Evolutionary conservation across 2,797 vertebrate genomes (phyloP).

Genomic region (Pteronotus mesoamericanus): DNA sequence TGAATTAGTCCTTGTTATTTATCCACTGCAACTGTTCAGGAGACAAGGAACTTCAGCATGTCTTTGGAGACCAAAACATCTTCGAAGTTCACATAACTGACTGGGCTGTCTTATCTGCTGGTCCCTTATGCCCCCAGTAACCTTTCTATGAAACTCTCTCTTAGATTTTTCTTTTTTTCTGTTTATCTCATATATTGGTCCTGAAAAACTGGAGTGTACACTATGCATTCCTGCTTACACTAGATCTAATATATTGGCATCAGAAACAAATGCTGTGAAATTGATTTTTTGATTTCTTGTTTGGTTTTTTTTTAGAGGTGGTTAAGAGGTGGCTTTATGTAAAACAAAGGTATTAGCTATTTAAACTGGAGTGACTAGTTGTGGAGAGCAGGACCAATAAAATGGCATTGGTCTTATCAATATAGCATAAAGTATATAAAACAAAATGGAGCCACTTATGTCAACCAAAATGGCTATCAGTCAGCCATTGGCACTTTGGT

Average conservation of each 20-base stretch:
- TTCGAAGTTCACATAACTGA: background rate
- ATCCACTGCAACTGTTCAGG: background rate
- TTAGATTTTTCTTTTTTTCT: background rate
- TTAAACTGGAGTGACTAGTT: background rate
- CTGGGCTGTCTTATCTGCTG: background rate
- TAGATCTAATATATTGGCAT: background rate
- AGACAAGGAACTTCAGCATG: background rate
- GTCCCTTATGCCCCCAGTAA: background rate
- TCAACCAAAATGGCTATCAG: too few species aligned
- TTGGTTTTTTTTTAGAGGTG: background rate
- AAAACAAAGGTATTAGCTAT: background rate
- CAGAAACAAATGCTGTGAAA: background rate
- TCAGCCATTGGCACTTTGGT: too few species aligned
- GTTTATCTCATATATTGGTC: background rate
- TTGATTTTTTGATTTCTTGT: background rate
- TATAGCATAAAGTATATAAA: too few species aligned
- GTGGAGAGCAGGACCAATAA: too few species aligned
- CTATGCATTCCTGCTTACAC: background rate
- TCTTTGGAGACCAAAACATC: background rate
- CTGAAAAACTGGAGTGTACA: background rate
- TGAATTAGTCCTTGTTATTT: background rate
- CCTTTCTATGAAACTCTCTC: background rate
- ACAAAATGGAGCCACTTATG: too few species aligned
- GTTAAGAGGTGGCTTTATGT: background rate
- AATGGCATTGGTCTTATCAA: too few species aligned